Percentiles rank a stretch among this genome's conserved stretches.
These are phyloP conservation scores for Dallia pectoralis DNA, from an alignment of 2,797 vertebrate species.

Conservation along the genomic window DNA sequence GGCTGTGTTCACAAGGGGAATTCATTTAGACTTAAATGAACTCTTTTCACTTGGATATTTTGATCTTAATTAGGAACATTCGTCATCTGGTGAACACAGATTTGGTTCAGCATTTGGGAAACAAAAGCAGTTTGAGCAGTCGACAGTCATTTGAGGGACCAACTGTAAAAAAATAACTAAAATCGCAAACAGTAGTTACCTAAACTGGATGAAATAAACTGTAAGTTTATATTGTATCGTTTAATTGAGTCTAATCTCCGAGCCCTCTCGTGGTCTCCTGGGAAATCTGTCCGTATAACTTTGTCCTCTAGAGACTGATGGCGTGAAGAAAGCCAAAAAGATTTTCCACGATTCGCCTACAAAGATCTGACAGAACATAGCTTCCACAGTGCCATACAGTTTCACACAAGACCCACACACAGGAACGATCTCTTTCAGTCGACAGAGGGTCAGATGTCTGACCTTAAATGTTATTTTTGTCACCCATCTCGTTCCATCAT, in stretches of 20 bases:
- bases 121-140: not conserved
- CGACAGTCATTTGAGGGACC: not conserved
- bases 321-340: not conserved
- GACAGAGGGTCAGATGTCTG: conserved; percentile 43
- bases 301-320: not conserved
- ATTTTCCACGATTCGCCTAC: not conserved
- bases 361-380: not conserved
- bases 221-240: not conserved
- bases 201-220: not conserved
- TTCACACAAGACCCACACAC: conserved; percentile 44
- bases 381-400: conserved; percentile 24
- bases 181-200: not conserved
- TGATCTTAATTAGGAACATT: no score
- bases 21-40: no score
- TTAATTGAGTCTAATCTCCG: not conserved
- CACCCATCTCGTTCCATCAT: conserved; percentile 46
- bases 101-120: not conserved
- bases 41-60: no score
- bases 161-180: not conserved
- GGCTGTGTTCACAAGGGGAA: no score
- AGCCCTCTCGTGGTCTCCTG: not conserved
- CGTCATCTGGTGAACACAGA: no score
- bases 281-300: not conserved
- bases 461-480: conserved; percentile 49
- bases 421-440: conserved; percentile 49